Conservation (phyloP, 2,888 invertebrate genomes). For the Leucoma salicis region DNA sequence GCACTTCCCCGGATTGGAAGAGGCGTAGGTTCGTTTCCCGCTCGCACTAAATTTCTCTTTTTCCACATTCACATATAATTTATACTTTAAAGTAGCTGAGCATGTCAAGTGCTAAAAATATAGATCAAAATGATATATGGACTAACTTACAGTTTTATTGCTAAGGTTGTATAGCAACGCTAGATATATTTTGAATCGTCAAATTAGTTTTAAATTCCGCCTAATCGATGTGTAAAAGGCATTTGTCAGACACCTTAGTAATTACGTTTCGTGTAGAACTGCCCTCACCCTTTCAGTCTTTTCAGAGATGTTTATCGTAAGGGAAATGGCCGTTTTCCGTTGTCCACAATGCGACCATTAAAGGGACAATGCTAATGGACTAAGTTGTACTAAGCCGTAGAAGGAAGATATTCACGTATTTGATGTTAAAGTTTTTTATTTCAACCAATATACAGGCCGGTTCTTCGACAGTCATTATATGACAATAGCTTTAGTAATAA, state of each 20-base stretch:
- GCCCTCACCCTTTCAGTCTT: slow-evolving; percentile 76
- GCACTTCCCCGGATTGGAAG: no score
- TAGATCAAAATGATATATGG: background rate
- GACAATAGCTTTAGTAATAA: no score
- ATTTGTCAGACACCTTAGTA: slow-evolving; percentile 54
- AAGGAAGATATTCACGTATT: slow-evolving; percentile 35
- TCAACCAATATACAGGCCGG: no score
- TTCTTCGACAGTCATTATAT: no score
- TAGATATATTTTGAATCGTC: background rate
- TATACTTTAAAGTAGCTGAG: no score
- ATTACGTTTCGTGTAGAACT: slow-evolving; percentile 64
- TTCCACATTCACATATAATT: no score
- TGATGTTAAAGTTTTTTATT: slow-evolving; percentile 11
- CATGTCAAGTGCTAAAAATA: background rate
- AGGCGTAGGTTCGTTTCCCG: no score
- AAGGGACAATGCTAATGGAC: slow-evolving; percentile 75
- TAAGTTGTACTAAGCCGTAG: slow-evolving; percentile 50
- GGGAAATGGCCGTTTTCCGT: slow-evolving; percentile 82
- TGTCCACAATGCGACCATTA: slow-evolving; percentile 77
- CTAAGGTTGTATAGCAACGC: background rate
- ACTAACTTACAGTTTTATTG: background rate
- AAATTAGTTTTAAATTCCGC: slow-evolving; percentile 23
- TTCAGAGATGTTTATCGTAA: slow-evolving; percentile 79
- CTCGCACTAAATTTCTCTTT: no score
- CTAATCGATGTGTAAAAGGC: slow-evolving; percentile 31